Base-by-base conservation (phyloP, 2,113 vertebrate species). In the Ageneiosus marmoratus region DNA sequence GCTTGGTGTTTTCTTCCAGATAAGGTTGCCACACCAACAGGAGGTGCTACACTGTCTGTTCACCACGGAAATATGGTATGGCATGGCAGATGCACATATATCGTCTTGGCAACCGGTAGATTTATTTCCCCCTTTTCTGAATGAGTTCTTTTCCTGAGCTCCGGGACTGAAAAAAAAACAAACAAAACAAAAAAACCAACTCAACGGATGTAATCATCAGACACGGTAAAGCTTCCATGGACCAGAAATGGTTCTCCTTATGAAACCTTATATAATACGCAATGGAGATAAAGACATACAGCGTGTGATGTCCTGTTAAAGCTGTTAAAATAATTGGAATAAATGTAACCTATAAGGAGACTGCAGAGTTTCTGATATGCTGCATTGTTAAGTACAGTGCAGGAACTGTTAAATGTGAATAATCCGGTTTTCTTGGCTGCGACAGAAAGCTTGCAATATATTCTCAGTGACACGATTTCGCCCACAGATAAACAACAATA, bases 131-230 rank as follows among this genome's bases (percentile, higher is more conserved):
- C 41, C 41, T 48, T 48, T 22, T 70, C 37, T 89, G 85, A 87
- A 87, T 89, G 89, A 91, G 73, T 77, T 77, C 6, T 82, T 69
- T 27, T 29, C 63, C 70, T 41, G 51, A 16, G 51, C 51, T 79
- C 24, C 32, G 86, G 92, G 91, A 88, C 92, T 92, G 92, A 90
- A 91, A 55, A 87, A 88, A n/a, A n/a, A n/a, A n/a, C n/a, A n/a
- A n/a, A n/a, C n/a, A n/a, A n/a, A n/a, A n/a, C n/a, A n/a, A n/a
- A 89, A 91, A 53, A 87, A 87, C 89, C 91, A 89, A 90, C 89
- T 87, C 73, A 13, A 44, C 83, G 27, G 82, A 60, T 79, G 22
- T 69, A 80, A 55, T 72, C 74, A 77, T 77, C 69, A 41, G 93
- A 79, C 78, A 67, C n/a, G 41, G 27, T 56, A 75, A n/a, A 53